Evolutionary conservation across 2,113 vertebrate species (phyloP), one percentile per base, ranked within the genome.

Genomic region (Carassius carassius): DNA sequence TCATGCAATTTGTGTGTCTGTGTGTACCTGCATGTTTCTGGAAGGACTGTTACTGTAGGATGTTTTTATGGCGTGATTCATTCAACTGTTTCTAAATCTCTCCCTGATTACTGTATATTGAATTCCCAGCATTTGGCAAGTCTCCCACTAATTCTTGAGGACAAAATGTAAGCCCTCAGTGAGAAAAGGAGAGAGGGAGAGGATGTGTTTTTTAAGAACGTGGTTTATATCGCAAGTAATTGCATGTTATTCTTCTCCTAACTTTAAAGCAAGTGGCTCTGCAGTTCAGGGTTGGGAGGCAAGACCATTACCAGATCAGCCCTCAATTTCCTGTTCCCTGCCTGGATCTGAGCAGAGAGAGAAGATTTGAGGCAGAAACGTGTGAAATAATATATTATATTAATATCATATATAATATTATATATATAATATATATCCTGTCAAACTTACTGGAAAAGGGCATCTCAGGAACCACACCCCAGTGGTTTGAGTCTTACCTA

Each of bases 261-360:
- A 91, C 92, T 93, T 94, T 93, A 95, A 95, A 93, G 94, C 79
- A 16, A 23, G 83, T 69, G 86, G 87, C 37, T 87, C 84, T 87
- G 86, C 44, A 88, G 92, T 87, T 93, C 92, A 91, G 86, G 84
- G 94, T 93, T 94, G 92, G 91, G 88, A 93, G 92, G 88, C 90
- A 91, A 88, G 69, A 89, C 88, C 81, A 86, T 84, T 89, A 91
- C 90, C 84, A 90, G 85, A 91, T 89, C 91, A 87, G 90, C 90
- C 91, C 90, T 87, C 86, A 89, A 90, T 91, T 94, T 94, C 94
- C 94, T 94, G 93, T 93, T 93, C 93, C 91, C 76, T 86, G 91
- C 92, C 91, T 93, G 81, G 86, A 78, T 74, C 49, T 12, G 67
- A 88, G 86, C 86, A 87, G 86, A 65, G 69, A 60, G 37, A 29